Conservation (phyloP, 2,797 vertebrate species). For the Onychomys leucogaster region DNA sequence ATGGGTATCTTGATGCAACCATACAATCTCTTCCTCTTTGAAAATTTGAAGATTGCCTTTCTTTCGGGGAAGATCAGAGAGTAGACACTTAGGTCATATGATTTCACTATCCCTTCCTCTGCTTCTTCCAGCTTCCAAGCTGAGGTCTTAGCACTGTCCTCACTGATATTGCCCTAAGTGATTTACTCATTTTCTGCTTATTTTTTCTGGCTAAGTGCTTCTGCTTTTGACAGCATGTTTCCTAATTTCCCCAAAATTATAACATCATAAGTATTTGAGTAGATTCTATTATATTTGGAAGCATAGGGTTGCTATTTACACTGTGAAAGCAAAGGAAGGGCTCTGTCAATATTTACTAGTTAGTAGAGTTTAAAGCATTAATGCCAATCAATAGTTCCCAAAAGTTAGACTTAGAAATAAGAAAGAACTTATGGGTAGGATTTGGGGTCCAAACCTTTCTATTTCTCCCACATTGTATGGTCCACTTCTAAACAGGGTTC, state of each 20-base stretch:
- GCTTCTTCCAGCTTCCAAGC: neutral
- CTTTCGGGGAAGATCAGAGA: neutral
- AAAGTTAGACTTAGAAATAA: neutral
- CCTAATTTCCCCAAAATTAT: neutral
- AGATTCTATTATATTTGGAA: neutral
- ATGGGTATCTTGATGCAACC: neutral
- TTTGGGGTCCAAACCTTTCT: neutral
- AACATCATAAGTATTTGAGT: neutral
- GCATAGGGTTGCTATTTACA: neutral
- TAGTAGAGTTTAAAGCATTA: neutral
- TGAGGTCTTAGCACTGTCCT: neutral
- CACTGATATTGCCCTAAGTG: neutral
- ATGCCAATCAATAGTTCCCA: neutral
- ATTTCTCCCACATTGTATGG: neutral
- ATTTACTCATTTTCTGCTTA: neutral
- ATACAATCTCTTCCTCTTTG: neutral
- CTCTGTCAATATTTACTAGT: neutral
- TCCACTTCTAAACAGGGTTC: neutral
- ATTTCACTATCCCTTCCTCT: neutral
- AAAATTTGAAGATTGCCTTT: neutral
- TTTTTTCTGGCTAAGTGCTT: neutral
- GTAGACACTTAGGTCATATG: neutral
- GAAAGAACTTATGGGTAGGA: neutral
- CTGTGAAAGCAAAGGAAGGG: neutral
- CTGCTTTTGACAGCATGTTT: neutral